Conservation (phyloP, 2,797 vertebrate genomes). For the Echeneis naucrates region DNA sequence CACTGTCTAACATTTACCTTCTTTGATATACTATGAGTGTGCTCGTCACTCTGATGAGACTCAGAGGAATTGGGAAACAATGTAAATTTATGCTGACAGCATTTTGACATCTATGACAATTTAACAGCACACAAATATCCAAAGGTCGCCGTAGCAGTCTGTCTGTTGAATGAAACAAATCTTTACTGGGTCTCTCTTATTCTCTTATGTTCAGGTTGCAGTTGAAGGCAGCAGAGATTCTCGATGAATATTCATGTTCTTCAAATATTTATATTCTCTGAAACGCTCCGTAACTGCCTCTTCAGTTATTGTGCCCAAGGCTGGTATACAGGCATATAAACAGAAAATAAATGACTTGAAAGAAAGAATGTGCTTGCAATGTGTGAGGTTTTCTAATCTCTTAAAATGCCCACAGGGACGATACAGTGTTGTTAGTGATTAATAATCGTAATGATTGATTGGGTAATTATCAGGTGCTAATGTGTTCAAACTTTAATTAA, state of each 20-base stretch:
- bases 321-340: conserved; percentile 35
- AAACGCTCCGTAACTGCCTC: conserved; percentile 24
- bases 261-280: conserved; percentile 12
- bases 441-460: not conserved
- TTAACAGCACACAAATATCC: conserved; percentile 10
- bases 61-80: conserved; percentile 28
- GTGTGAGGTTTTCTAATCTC: conserved; percentile 6
- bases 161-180: conserved; percentile 30
- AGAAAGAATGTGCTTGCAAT: conserved; percentile 20
- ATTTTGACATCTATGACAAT: conserved; percentile 2
- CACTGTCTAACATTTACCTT: conserved; percentile 17
- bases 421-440: not conserved
- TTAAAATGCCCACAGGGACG: not conserved
- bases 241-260: not conserved
- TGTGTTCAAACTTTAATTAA: not conserved
- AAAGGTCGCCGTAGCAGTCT: conserved; percentile 2
- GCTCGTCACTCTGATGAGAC: conserved; percentile 26
- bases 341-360: conserved; percentile 56
- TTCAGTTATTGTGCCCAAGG: conserved; percentile 19
- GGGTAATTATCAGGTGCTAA: not conserved
- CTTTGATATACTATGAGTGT: conserved; percentile 31
- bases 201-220: conserved; percentile 30
- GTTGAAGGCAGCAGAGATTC: conserved; percentile 28
- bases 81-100: conserved; percentile 31
- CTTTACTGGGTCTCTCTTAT: conserved; percentile 8